Evolutionary conservation across 1,140 invertebrate genomes (phyloP).

Genomic region (Drosophila persimilis): DNA sequence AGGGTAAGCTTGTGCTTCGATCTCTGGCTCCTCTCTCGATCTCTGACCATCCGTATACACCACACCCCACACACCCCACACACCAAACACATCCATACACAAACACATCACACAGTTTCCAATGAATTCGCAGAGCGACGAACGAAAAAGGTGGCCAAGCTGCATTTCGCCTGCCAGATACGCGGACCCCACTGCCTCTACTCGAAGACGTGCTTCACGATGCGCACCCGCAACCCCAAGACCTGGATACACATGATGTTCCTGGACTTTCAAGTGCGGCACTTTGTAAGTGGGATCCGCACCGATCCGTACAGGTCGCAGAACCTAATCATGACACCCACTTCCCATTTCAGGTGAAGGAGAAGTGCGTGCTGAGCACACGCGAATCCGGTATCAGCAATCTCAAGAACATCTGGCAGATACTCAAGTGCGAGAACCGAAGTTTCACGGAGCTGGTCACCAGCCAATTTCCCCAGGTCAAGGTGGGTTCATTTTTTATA

Average conservation of each 20-base stretch:
- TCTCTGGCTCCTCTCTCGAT: conserved; percentile 7
- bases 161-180: conserved; percentile 95
- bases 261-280: conserved; percentile 90
- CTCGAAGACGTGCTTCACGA: conserved; percentile 91
- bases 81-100: not conserved
- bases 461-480: conserved; percentile 94
- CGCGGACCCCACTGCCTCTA: conserved; percentile 95
- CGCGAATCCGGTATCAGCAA: conserved; percentile 92
- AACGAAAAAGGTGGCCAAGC: conserved; percentile 92
- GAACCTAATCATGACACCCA: not conserved
- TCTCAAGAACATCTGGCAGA: conserved; percentile 96
- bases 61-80: conserved; percentile 17
- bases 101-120: conserved; percentile 75
- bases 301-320: no score
- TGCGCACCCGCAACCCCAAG: conserved; percentile 93
- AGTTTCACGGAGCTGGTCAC: conserved; percentile 95
- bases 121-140: conserved; percentile 88
- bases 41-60: conserved; percentile 17
- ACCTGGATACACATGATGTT: conserved; percentile 98
- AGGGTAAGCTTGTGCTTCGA: conserved; percentile 85
- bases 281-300: conserved; percentile 63
- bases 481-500: conserved; percentile 84
- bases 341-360: conserved; percentile 86
- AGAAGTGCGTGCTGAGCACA: conserved; percentile 91
- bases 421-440: conserved; percentile 94